Evolutionary conservation across 92 coral and sea anemone species (phyloP).

Genomic region (Paragorgia papillata): DNA sequence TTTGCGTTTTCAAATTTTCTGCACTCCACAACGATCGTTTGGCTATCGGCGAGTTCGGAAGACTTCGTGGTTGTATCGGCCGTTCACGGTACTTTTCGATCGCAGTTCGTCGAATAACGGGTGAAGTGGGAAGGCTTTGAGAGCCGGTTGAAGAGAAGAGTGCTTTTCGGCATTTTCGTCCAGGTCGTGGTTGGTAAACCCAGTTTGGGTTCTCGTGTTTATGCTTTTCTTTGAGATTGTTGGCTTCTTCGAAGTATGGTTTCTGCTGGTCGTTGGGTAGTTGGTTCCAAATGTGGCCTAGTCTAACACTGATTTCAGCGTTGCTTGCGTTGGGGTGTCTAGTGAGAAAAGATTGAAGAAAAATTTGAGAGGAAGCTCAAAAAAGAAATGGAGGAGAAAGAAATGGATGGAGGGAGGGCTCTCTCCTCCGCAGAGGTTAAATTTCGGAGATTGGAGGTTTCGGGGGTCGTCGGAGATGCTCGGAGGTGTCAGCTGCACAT

Average conservation of each 20-base stretch:
- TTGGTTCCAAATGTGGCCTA: slow-evolving; percentile 98
- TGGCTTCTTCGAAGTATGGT: slow-evolving; percentile 96
- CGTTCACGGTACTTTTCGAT: slow-evolving; percentile 7
- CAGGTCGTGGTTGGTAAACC: slow-evolving; percentile 94
- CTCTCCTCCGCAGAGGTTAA: too few relatives aligned
- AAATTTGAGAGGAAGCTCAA: too few relatives aligned
- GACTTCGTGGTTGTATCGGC: slow-evolving; percentile 21
- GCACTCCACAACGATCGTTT: slow-evolving; percentile 24
- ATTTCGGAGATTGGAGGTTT: too few relatives aligned
- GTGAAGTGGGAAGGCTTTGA: slow-evolving; percentile 27
- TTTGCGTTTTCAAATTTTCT: background rate
- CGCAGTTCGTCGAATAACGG: slow-evolving; percentile 1
- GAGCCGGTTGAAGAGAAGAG: slow-evolving; percentile 15
- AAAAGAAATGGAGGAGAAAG: background rate
- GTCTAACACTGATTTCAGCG: slow-evolving; percentile 94
- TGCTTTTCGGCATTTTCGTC: slow-evolving; percentile 56
- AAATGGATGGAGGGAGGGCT: background rate
- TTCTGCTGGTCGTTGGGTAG: slow-evolving; percentile 88
- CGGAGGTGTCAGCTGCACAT: too few relatives aligned
- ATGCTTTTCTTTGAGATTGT: slow-evolving; percentile 83
- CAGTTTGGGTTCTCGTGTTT: slow-evolving; percentile 88
- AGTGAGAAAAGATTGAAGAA: background rate
- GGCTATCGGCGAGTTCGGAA: slow-evolving; percentile 26
- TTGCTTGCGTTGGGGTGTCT: slow-evolving; percentile 88
- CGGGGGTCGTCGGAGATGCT: too few relatives aligned